Percentiles rank a stretch among this genome's conserved stretches.
Conservation (phyloP, 2,113 vertebrate species). For the Tinamus guttatus region DNA sequence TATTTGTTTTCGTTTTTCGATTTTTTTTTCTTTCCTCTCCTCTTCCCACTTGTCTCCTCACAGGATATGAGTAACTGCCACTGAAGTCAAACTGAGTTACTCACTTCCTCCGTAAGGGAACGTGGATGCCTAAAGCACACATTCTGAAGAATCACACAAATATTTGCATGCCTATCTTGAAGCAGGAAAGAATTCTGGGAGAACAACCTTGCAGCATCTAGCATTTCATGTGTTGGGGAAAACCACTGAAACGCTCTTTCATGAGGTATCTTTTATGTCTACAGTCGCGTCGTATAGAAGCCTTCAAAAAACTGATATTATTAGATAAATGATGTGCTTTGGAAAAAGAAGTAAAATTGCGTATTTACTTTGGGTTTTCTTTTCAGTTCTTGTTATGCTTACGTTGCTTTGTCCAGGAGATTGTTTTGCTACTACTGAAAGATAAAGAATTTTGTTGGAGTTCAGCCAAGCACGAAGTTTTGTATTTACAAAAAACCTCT, state of each 20-base stretch:
- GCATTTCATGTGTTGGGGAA: neutral
- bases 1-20: too few species aligned
- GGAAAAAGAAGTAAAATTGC: neutral
- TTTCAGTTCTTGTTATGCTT: neutral
- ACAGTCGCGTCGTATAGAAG: neutral
- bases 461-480: neutral
- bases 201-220: neutral
- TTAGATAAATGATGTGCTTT: neutral
- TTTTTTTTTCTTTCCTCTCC: neutral
- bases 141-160: neutral
- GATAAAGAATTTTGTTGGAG: neutral
- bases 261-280: neutral
- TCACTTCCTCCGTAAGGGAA: constrained; percentile 49
- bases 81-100: constrained; percentile 33
- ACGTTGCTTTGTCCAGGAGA: neutral
- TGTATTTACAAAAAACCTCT: neutral
- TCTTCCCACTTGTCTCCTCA: constrained; percentile 25
- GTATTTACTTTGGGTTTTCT: neutral
- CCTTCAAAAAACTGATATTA: neutral
- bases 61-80: constrained; percentile 63
- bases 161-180: neutral
- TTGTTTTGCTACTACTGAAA: neutral
- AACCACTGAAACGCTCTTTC: neutral
- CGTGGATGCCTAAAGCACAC: neutral
- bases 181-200: neutral